Evolutionary conservation across 1,140 invertebrate species (phyloP).

Genomic region (Magallana ariakensis): DNA sequence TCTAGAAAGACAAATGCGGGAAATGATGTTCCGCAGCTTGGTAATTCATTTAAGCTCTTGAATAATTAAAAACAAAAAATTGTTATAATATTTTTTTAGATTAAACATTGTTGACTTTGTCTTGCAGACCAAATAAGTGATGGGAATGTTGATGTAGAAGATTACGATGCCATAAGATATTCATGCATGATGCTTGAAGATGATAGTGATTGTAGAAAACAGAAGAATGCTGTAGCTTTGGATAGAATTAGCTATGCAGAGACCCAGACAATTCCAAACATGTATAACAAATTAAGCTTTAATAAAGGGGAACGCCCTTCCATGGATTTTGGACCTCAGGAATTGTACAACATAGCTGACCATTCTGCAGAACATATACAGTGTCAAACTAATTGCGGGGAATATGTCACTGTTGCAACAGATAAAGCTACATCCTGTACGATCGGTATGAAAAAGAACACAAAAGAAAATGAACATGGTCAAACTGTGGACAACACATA

Average conservation of each 20-base stretch:
- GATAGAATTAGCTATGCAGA: conserved; percentile 14
- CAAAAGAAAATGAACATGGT: neutral
- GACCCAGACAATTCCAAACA: neutral
- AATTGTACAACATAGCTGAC: neutral
- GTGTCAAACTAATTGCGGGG: neutral
- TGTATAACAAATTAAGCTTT: neutral
- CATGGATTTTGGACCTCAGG: neutral
- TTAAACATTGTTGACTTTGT: neutral
- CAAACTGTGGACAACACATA: neutral
- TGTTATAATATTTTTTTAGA: no score
- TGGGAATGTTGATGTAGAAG: neutral
- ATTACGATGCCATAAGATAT: neutral
- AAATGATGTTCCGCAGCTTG: no score
- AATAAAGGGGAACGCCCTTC: neutral
- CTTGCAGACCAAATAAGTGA: neutral
- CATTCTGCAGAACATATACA: neutral
- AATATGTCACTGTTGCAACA: neutral
- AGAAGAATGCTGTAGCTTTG: neutral
- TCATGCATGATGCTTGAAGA: neutral
- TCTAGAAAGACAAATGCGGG: no score
- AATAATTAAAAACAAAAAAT: no score
- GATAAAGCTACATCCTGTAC: neutral
- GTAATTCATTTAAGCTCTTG: no score
- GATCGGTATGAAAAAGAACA: neutral
- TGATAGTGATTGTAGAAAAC: neutral